Evolutionary conservation across 2,888 invertebrate genomes (phyloP).

Genomic region (Lepetodrilus schrolli): DNA sequence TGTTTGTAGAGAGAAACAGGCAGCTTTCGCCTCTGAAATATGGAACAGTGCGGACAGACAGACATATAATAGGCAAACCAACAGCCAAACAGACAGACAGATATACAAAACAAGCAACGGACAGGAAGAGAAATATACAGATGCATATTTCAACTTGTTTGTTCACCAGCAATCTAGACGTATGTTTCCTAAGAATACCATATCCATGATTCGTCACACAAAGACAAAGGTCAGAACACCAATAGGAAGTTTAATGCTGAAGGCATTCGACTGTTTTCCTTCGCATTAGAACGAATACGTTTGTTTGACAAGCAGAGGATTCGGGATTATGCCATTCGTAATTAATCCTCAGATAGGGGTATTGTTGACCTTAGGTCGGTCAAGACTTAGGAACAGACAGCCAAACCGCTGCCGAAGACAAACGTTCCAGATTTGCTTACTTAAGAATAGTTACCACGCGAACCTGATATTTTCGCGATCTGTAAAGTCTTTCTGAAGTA

Average conservation of each 20-base stretch:
- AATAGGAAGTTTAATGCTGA: background rate
- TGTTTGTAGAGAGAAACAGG: too few relatives aligned
- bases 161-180: background rate
- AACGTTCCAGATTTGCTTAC: background rate
- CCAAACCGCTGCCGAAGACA: background rate
- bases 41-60: too few relatives aligned
- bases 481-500: background rate
- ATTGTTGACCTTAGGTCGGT: background rate
- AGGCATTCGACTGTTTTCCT: background rate
- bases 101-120: too few relatives aligned
- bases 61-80: too few relatives aligned
- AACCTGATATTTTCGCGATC: background rate
- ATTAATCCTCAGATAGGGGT: background rate
- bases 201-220: background rate
- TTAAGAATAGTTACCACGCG: background rate
- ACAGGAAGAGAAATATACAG: too few relatives aligned
- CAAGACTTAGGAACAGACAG: background rate
- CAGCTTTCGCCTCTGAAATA: too few relatives aligned
- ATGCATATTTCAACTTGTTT: background rate
- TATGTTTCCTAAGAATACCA: background rate
- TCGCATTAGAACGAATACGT: background rate
- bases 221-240: background rate
- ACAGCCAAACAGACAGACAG: too few relatives aligned
- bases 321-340: slow-evolving; percentile 4
- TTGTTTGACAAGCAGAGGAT: slow-evolving; percentile 22